phyloP scores from a whole-genome alignment of 2,888 invertebrate genomes.

The Stenodema calcarata region DNA sequence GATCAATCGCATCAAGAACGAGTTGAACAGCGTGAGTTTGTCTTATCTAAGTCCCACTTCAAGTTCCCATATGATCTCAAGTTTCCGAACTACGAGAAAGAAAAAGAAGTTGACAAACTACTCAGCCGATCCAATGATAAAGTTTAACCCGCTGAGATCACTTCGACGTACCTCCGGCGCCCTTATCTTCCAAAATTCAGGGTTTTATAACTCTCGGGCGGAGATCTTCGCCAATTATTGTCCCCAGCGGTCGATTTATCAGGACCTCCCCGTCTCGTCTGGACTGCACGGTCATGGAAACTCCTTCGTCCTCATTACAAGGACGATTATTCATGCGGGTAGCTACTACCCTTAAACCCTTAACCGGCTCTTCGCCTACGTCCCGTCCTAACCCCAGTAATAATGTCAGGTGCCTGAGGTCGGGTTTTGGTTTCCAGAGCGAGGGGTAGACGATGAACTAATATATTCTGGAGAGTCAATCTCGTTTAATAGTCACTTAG shows the following conservation, averaged over 20 bases:
- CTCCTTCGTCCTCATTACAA: background rate
- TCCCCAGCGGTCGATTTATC: background rate
- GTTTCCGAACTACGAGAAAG: too few species aligned
- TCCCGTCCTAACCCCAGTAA: background rate
- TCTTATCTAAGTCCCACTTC: too few species aligned
- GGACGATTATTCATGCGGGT: background rate
- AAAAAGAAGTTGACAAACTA: too few species aligned
- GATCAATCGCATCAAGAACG: too few species aligned
- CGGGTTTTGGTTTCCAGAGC: background rate
- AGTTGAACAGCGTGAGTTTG: too few species aligned
- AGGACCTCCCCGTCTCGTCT: background rate
- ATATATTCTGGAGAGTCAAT: background rate
- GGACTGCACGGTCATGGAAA: background rate
- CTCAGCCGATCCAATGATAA: background rate
- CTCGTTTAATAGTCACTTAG: conserved; percentile 1
- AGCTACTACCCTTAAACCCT: background rate
- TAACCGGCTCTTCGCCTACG: background rate
- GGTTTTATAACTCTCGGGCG: background rate
- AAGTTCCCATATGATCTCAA: too few species aligned
- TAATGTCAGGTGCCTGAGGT: conserved; percentile 9
- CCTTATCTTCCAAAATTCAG: background rate
- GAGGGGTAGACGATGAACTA: background rate
- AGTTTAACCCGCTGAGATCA: background rate
- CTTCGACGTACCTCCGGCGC: background rate
- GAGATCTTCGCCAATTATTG: background rate